Evolutionary conservation across 2,113 vertebrate species (phyloP), one percentile per base, ranked within the genome.

Genomic region (human (Homo sapiens)): DNA sequence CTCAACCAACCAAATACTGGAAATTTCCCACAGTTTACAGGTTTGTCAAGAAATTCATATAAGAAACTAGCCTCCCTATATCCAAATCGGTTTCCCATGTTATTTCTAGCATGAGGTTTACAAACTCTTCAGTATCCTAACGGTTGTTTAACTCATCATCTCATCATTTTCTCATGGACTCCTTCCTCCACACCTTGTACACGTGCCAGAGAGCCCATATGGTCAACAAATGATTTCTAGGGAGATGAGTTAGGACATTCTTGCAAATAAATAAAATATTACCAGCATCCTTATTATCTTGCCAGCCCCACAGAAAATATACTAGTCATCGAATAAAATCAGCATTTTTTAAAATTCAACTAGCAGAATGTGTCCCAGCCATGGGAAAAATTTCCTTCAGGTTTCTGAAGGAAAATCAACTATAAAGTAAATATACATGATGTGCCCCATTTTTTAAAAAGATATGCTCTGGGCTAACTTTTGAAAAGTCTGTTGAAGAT

Each of bases 11-110:
- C 57, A 76, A 92, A 97, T 98, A 97, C 97, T 98, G 96, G 90
- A 97, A 98, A 89, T 96, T 93, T 98, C 97, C 98, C 97, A 97
- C 93, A 97, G 96, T 95, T 98, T 88, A 98, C 66, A 93, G 79
- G 93, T 97, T 97, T 97, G 97, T 98, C 96, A 97, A 98, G 94
- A 98, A 97, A 98, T 95, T 14, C 52, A 97, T 97, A 90, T 93
- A 96, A 98, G 97, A 98, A 98, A 81, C 80, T 35, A 79, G n/a
- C 45, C 16, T 87, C 61, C 18, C 52, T n/a, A 35, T 93, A 92
- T 94, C 88, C 6, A 1, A 38, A 70, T 78, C 84, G 11, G 14
- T 88, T 88, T 90, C 95, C 97, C 93, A 95, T 93, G 94, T 93
- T 14, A 97, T 97, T 96, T 97, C 92, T 76, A 97, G 95, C 89